Conservation (phyloP, 2,113 vertebrate genomes). For the Strix uralensis region DNA sequence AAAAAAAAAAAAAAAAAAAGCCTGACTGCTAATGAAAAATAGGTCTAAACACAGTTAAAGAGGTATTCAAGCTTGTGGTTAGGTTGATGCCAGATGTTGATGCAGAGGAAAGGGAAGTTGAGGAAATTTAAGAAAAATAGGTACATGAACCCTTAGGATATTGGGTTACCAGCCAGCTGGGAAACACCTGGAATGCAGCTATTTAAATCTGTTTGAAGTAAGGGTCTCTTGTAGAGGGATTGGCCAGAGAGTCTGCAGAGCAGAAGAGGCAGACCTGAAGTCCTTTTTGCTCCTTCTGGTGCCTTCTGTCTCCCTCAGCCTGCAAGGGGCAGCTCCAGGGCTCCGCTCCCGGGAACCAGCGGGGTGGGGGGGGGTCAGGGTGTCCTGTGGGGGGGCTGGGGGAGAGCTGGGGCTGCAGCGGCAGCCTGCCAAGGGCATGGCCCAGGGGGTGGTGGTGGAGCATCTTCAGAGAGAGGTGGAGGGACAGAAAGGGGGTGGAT, state of each 20-base stretch:
- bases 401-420: background rate
- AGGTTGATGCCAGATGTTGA: conserved; percentile 47
- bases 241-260: background rate
- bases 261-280: background rate
- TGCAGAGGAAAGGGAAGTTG: conserved; percentile 36
- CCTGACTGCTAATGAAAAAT: conserved; percentile 17
- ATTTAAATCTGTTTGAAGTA: conserved; percentile 42
- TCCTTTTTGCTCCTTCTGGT: background rate
- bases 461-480: background rate
- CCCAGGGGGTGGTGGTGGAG: fast-evolving
- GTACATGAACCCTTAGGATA: conserved; percentile 56
- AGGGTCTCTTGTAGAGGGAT: background rate
- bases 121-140: conserved; percentile 62
- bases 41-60: background rate
- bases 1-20: background rate
- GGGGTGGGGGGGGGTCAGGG: background rate
- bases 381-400: background rate
- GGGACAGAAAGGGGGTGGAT: background rate
- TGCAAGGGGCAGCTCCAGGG: background rate
- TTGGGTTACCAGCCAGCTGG: conserved; percentile 54
- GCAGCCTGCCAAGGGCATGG: background rate
- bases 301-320: background rate
- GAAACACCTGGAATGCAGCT: conserved; percentile 23
- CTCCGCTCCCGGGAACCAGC: fast-evolving
- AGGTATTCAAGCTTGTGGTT: background rate